Conservation (phyloP, 2,113 vertebrate species). For the Aviceda subcristata region DNA sequence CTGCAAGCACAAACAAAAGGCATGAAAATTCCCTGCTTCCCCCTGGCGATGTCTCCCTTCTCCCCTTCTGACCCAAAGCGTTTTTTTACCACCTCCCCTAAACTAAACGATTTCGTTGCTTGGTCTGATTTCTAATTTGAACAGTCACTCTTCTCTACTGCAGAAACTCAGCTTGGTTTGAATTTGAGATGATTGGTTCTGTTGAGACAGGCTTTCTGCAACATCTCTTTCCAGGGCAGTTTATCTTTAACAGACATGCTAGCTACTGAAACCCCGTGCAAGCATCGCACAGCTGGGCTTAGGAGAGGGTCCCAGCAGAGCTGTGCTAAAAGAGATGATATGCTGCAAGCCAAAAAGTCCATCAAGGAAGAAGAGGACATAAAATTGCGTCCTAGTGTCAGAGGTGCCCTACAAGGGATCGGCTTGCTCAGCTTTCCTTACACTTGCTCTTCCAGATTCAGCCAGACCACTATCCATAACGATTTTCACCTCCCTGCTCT, state of each 20-base stretch:
- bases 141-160: not conserved
- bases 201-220: not conserved
- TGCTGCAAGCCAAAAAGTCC: not conserved
- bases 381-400: rapidly evolving
- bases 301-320: not conserved
- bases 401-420: not conserved
- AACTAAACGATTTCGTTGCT: rapidly evolving
- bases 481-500: not conserved
- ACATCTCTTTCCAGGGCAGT: not conserved
- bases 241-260: not conserved
- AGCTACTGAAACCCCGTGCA: not conserved
- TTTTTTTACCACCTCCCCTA: not conserved
- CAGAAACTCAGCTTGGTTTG: not conserved
- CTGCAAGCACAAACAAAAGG: slow-evolving; percentile 68
- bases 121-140: not conserved
- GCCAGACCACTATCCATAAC: rapidly evolving
- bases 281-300: not conserved
- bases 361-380: not conserved
- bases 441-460: not conserved
- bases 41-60: not conserved
- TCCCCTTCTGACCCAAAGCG: not conserved
- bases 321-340: not conserved
- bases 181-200: not conserved
- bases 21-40: not conserved
- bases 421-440: not conserved